phyloP scores from a whole-genome alignment of 2,113 vertebrate genomes.

The Pyxicephalus adspersus region DNA sequence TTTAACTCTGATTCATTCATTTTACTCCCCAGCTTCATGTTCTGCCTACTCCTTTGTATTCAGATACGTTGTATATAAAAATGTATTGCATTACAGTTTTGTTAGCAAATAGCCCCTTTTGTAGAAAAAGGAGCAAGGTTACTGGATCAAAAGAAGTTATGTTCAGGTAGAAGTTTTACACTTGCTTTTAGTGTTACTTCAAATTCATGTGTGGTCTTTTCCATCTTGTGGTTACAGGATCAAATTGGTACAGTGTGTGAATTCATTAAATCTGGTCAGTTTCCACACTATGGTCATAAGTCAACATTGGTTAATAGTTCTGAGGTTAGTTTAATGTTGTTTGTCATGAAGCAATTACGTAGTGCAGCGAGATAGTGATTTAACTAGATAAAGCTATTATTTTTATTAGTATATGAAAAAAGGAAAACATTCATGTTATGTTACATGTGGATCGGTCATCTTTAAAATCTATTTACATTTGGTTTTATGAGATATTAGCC shows the following conservation, averaged over 20 bases:
- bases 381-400: conserved; percentile 43
- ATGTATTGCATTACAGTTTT: conserved; percentile 7
- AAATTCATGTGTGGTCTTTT: conserved; percentile 53
- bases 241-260: conserved; percentile 44
- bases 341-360: conserved; percentile 37
- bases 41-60: not conserved
- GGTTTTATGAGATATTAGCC: conserved; percentile 8
- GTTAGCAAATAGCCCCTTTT: not conserved
- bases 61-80: not conserved
- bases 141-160: conserved; percentile 27
- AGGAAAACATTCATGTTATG: not conserved
- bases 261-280: conserved; percentile 46
- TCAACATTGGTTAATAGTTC: conserved; percentile 44
- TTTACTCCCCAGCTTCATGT: not conserved
- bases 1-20: no score
- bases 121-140: conserved; percentile 17
- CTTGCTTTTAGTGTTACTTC: conserved; percentile 14
- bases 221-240: conserved; percentile 45
- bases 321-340: conserved; percentile 48
- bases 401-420: conserved; percentile 16
- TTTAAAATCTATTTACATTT: not conserved
- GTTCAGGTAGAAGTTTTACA: conserved; percentile 19
- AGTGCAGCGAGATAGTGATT: conserved; percentile 43
- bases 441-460: not conserved
- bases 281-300: conserved; percentile 49